A percentile compares a stretch with the other conserved stretches of the same genome.
Conservation (phyloP, 2,888 invertebrate species). For the Falcaria lacertinaria region DNA sequence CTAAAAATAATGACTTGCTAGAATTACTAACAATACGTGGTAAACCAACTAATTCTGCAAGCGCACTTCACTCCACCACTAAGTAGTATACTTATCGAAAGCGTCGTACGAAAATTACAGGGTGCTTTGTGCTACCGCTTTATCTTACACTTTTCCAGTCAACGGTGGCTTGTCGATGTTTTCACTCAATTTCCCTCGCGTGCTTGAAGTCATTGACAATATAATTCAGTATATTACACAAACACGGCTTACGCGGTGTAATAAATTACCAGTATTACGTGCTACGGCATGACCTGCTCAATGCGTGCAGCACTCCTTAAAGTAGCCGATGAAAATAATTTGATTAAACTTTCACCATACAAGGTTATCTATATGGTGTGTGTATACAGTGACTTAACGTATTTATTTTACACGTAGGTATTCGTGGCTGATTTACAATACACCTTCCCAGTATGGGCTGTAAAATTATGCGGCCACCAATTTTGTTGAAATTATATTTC, state of each 20-base stretch:
- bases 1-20: neutral
- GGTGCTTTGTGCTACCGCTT: neutral
- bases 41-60: neutral
- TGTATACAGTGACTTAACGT: too few relatives aligned
- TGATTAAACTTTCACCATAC: neutral
- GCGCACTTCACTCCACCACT: neutral
- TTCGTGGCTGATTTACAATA: too few relatives aligned
- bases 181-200: conserved; percentile 25
- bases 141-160: conserved; percentile 2
- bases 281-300: neutral
- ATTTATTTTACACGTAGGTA: too few relatives aligned
- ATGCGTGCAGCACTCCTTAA: neutral
- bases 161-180: conserved; percentile 8
- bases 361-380: neutral
- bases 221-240: conserved; percentile 15
- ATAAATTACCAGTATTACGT: conserved; percentile 8
- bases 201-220: conserved; percentile 12
- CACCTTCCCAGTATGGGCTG: too few relatives aligned
- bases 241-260: conserved; percentile 20
- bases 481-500: too few relatives aligned
- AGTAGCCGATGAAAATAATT: neutral
- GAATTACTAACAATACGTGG: neutral
- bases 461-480: too few relatives aligned
- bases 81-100: neutral
- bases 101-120: neutral